Base-by-base conservation (phyloP, 1,140 invertebrate genomes). In the Stegodyphus dumicola region DNA sequence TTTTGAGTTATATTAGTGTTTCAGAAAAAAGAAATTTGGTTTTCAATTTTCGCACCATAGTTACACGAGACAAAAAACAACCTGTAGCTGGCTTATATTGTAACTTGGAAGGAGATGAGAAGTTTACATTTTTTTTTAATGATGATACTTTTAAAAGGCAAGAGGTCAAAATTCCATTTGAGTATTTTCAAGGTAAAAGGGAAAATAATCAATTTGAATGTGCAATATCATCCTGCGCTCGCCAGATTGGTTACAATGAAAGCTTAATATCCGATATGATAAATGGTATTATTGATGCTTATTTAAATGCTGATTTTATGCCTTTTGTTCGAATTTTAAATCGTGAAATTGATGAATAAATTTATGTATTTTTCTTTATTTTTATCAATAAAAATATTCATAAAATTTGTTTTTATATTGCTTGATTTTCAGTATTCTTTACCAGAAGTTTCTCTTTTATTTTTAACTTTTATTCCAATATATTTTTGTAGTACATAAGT, bases 1-100 rank as follows among this genome's bases (percentile, higher is more conserved):
- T 96, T 91, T 90, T 94, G 69, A 95, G 94, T 88, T 94, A 94
- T 65, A 93, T 97, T 70, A 94, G 95, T 90, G 94, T 97, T 49
- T 96, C 96, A 0, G 96, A 97, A 90, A 93, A 96, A 84, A 93
- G 96, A 88, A 97, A 97, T 90, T 91, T 97, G 86, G 95, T 96
- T 18, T 97, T 97, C 90, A 94, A 95, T 89, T 97, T 97, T 91
- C 90, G 95, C 88, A 96, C 95, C 89, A 91, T 96, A 6, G 90
- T 97, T 48, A 93, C 94, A 10, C 93, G 96, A 65, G 94, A 96
- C 89, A 93, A 93, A 70, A 95, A 96, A 88, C 95, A 95, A 77
- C 92, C 96, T 6, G 92, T 93, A 9, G 95, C 96, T 79, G 96
- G 96, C 7, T 91, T 97, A 75, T 97, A 97, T 90, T 96, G 97